Evolutionary conservation across 2,888 invertebrate species (phyloP).

Genomic region (Villa cingulata): DNA sequence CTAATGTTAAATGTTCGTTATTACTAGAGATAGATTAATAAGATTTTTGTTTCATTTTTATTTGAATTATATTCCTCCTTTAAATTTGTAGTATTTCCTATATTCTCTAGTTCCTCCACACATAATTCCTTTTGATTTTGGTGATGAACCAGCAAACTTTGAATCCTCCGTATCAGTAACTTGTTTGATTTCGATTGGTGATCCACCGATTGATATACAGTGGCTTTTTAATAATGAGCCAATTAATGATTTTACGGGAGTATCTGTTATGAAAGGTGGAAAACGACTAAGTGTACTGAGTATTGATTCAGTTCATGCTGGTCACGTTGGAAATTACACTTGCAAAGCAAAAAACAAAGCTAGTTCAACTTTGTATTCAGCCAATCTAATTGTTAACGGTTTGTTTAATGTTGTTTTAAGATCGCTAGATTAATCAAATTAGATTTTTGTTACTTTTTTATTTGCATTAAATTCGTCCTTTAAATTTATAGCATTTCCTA

Average conservation of each 20-base stretch:
- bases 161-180: constrained; percentile 55
- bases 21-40: no score
- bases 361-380: constrained; percentile 49
- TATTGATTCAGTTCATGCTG: constrained; percentile 51
- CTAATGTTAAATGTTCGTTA: no score
- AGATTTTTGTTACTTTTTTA: no score
- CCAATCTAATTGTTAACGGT: constrained; percentile 48
- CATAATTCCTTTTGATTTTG: constrained; percentile 62
- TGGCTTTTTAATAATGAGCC: constrained; percentile 47
- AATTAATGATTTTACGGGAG: constrained; percentile 37
- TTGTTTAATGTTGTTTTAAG: no score
- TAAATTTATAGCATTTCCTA: neutral
- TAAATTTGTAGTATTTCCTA: no score
- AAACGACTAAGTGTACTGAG: constrained; percentile 48
- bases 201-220: constrained; percentile 49
- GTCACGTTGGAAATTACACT: constrained; percentile 62
- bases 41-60: no score
- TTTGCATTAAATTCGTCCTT: no score
- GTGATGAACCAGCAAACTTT: constrained; percentile 53
- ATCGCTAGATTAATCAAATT: no score
- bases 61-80: no score
- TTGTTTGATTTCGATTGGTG: constrained; percentile 57
- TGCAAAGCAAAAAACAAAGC: constrained; percentile 58
- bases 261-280: constrained; percentile 44
- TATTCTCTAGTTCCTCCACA: constrained; percentile 71